Percentiles rank a stretch among this genome's conserved stretches.
Evolutionary conservation across 2,888 invertebrate genomes (phyloP).

Genomic region (Megalurothrips usitatus): DNA sequence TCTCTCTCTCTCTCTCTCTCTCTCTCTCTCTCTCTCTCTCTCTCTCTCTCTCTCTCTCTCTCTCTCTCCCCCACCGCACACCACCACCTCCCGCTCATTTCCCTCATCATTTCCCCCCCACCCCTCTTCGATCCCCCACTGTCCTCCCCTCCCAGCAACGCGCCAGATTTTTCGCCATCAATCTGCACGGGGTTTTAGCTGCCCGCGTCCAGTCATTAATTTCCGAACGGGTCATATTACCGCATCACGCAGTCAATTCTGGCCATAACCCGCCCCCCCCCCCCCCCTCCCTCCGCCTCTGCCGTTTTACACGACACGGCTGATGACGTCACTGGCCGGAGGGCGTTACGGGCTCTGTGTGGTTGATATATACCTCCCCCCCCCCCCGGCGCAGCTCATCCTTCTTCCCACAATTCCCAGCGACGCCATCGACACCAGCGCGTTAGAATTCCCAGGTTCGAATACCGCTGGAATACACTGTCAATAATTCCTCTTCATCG

Average conservation of each 20-base stretch:
- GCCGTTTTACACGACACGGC: not conserved
- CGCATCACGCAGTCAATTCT: slow-evolving; percentile 5
- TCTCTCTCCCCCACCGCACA: slow-evolving; percentile 23
- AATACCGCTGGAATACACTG: too few relatives aligned
- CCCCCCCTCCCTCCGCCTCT: not conserved
- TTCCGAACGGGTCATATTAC: slow-evolving; percentile 11
- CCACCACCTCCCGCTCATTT: slow-evolving; percentile 31
- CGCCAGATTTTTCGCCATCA: not conserved
- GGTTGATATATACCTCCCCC: not conserved
- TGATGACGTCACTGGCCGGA: not conserved
- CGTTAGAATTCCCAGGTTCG: too few relatives aligned
- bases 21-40: not conserved
- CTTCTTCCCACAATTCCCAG: too few relatives aligned
- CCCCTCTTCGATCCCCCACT: not conserved
- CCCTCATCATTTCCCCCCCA: slow-evolving; percentile 14
- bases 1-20: not conserved
- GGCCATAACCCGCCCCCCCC: not conserved
- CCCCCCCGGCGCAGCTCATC: not conserved
- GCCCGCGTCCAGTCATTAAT: not conserved
- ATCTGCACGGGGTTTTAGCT: not conserved
- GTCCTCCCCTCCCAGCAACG: not conserved
- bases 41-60: slow-evolving; percentile 30
- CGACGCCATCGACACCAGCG: too few relatives aligned
- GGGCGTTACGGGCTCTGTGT: not conserved
- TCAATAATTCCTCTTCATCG: too few relatives aligned